Evolutionary conservation across 2,113 vertebrate species (phyloP), one percentile per base, ranked within the genome.

Genomic region (Recurvirostra avosetta): DNA sequence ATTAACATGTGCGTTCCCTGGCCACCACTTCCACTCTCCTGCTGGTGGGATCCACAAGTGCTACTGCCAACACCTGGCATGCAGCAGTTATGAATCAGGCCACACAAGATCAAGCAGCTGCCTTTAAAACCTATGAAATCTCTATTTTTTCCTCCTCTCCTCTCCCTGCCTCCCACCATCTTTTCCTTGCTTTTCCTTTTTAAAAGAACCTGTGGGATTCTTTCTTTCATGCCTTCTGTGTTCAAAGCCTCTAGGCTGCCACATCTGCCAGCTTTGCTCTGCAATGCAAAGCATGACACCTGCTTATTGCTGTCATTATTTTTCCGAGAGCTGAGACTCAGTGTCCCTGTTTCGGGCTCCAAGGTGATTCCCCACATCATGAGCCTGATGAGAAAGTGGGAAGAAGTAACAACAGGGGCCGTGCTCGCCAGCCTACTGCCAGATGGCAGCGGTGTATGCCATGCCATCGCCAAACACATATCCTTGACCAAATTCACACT

Each of bases 291-390:
- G 58, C 17, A n/a, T 32, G 32, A 16, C 12, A 32, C 9, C 11
- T 77, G 19, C 25, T 71, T 77, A 17, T 26, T 76, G 15, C 16
- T 41, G 19, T 26, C 30, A 8, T 25, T 49, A 7, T 9, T 85
- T 63, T 58, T 34, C 23, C 4, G 22, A 43, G 78, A 78, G 27
- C 32, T 38, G 58, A 16, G 18, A 38, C 12, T 72, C 36, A 34
- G 34, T 34, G 15, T 65, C 52, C 32, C 38, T 32, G 16, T 52
- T 30, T 45, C 50, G 34, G 29, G 17, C 26, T 36, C 9, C 0
- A 2, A 15, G 58, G 36, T 0, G 1, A 63, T 26, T 71, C 45
- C 59, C 4, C 2, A 0, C 12, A 7, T 19, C 27, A 23, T 8
- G 15, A 65, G 6, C 8, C 36, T 65, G 20, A 34, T 25, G 34